Percentiles rank a stretch among this genome's conserved stretches.
Evolutionary conservation across 2,797 vertebrate genomes (phyloP).

Genomic region (Coccyzus lansbergi): DNA sequence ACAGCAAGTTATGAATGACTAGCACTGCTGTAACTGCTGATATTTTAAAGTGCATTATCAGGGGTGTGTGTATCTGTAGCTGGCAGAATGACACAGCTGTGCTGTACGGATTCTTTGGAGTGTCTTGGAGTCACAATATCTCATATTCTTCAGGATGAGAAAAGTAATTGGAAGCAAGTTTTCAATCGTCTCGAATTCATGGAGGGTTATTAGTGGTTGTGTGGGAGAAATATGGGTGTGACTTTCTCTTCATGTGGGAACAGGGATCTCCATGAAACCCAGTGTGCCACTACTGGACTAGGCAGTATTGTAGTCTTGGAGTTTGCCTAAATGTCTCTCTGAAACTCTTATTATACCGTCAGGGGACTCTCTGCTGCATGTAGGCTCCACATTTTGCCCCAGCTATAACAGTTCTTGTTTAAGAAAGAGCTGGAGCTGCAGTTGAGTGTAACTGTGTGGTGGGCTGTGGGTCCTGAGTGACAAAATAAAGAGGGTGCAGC

Average conservation of each 20-base stretch:
- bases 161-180: neutral
- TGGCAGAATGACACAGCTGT: constrained; percentile 1
- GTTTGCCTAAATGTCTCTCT: neutral
- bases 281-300: neutral
- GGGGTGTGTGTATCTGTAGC: neutral
- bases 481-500: neutral
- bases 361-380: neutral
- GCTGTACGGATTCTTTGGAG: neutral
- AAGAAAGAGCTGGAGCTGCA: neutral
- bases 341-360: neutral
- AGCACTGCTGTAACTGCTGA: neutral
- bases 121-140: neutral
- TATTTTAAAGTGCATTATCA: neutral
- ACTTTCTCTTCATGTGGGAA: neutral
- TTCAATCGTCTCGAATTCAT: neutral
- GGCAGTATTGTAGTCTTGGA: neutral
- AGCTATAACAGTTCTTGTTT: neutral
- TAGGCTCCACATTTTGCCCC: neutral
- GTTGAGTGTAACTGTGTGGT: neutral
- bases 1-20: neutral
- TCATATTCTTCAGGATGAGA: neutral
- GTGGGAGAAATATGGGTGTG: neutral
- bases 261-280: neutral
- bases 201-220: neutral
- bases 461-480: neutral